Percentiles rank a stretch among this genome's conserved stretches.
Evolutionary conservation across 2,113 vertebrate species (phyloP).

Genomic region (Synchiropus splendidus): DNA sequence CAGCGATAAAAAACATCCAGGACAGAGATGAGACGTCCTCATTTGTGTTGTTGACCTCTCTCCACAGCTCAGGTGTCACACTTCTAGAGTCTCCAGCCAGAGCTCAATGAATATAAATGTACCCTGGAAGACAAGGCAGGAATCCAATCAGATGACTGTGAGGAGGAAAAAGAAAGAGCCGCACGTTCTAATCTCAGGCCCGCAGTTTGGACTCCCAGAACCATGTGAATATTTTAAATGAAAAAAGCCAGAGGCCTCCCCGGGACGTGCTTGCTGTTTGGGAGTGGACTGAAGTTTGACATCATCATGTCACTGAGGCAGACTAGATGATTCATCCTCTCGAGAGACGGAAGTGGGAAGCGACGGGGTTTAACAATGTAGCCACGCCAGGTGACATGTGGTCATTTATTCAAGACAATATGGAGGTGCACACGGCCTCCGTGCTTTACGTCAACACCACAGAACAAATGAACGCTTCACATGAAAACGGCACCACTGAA

Average conservation of each 20-base stretch:
- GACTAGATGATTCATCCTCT: constrained; percentile 47
- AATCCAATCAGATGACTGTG: constrained; percentile 45
- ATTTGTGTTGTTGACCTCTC: constrained; percentile 5
- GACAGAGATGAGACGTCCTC: too few species aligned
- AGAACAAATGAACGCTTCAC: constrained; percentile 60
- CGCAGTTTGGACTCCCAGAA: constrained; percentile 20
- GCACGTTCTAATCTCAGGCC: constrained; percentile 29
- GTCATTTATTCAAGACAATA: constrained; percentile 48
- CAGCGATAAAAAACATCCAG: too few species aligned
- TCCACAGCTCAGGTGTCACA: constrained; percentile 60
- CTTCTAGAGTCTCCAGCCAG: constrained; percentile 31
- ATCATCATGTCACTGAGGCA: constrained; percentile 16
- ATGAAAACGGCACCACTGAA: constrained; percentile 58
- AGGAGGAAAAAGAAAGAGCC: constrained; percentile 35
- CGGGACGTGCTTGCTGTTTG: too few species aligned
- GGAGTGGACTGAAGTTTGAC: too few species aligned
- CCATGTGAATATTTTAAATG: constrained; percentile 18
- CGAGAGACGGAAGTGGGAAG: constrained; percentile 29
- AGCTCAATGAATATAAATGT: constrained; percentile 57
- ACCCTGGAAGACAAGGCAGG: constrained; percentile 36
- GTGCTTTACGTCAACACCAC: constrained; percentile 65
- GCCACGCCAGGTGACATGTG: constrained; percentile 24
- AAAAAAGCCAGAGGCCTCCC: too few species aligned
- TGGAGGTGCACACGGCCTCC: constrained; percentile 68
- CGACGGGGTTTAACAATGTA: constrained; percentile 52